These are phyloP conservation scores for Chondrosia reniformis DNA, from an alignment of 37 sponge, comb jelly and placozoan genomes.

Conservation along the genomic window DNA sequence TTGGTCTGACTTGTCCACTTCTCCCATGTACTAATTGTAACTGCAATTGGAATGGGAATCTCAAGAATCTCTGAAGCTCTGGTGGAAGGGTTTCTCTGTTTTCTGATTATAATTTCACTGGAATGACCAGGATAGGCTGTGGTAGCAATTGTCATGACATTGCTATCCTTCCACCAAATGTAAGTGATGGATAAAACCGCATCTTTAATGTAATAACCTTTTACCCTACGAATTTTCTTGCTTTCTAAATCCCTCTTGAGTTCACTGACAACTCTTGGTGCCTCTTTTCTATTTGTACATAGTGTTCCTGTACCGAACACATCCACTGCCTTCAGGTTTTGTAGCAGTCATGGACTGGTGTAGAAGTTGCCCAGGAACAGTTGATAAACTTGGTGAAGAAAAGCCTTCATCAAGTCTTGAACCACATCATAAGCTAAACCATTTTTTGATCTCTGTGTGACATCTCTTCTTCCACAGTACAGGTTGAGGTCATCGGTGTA, in stretches of 20 bases:
- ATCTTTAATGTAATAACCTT: constrained; percentile 31
- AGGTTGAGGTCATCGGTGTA: constrained; percentile 34
- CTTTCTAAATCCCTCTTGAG: background rate
- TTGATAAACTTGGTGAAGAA: constrained; percentile 12
- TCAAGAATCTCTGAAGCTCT: constrained; percentile 6
- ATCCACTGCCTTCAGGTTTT: background rate
- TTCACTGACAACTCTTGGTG: background rate
- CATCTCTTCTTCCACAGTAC: constrained; percentile 31
- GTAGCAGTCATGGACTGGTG: background rate
- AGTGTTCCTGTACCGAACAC: constrained; percentile 20
- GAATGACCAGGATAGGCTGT: constrained; percentile 38
- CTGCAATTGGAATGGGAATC: constrained; percentile 25
- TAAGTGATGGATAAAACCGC: constrained; percentile 14
- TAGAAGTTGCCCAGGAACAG: constrained; percentile 26
- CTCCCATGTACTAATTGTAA: constrained; percentile 48
- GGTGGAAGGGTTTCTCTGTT: background rate
- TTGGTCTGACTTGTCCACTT: constrained; percentile 44
- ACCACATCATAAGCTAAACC: constrained; percentile 23
- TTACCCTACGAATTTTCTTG: background rate
- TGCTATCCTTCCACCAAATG: constrained; percentile 26
- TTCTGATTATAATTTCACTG: background rate
- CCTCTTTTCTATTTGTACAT: background rate
- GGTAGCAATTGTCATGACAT: constrained; percentile 31
- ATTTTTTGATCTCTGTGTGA: background rate
- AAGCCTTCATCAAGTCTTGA: background rate